Base-by-base conservation (phyloP, 1,140 invertebrate species). In the Pentalonia nigronervosa region DNA sequence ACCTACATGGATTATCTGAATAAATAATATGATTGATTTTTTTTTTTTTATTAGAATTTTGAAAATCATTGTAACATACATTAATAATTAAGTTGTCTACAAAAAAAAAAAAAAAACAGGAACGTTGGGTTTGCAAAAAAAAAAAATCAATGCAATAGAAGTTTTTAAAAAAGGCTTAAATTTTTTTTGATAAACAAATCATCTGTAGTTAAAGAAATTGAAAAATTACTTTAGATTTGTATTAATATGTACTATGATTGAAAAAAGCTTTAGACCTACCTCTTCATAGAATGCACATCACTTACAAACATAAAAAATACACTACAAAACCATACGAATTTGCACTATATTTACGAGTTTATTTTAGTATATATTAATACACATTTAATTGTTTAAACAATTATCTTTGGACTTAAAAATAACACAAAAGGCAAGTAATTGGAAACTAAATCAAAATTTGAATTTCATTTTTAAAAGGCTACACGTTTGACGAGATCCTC, bases 361-460 rank as follows among this genome's bases (percentile, higher is more conserved):
- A 92, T 50, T 81, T 34, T 83, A 92, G 76, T 84, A 83, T 48
- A 50, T 83, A 92, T 53, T 81, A 86, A 93, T 90, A 92, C 25
- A 84, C 36, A 50, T 92, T 83, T 83, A 50, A 47, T 53, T 50
- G 34, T 86, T 93, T 84, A 53, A 56, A 92, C 84, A 48, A 93
- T 93, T 48, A 83, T 93, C 48, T 93, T 93, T 93, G 48, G n/a
- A 93, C 76, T 93, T 93, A 84, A 93, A 93, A 86, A 21, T 93
- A 86, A 93, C 34, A 93, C 81, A 93, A 84, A 84, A 93, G 81
- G 91, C 91, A 93, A 93, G 91, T 93, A 86, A 84, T 86, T 50
- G 76, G 14, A 50, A 56, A 84, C 23, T 93, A 93, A 36, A 86
- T 84, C 8, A 45, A 56, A 93, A 93, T 93, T 86, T 90, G 36